Conservation (phyloP, 2,113 vertebrate genomes). For the Mellivora capensis region DNA sequence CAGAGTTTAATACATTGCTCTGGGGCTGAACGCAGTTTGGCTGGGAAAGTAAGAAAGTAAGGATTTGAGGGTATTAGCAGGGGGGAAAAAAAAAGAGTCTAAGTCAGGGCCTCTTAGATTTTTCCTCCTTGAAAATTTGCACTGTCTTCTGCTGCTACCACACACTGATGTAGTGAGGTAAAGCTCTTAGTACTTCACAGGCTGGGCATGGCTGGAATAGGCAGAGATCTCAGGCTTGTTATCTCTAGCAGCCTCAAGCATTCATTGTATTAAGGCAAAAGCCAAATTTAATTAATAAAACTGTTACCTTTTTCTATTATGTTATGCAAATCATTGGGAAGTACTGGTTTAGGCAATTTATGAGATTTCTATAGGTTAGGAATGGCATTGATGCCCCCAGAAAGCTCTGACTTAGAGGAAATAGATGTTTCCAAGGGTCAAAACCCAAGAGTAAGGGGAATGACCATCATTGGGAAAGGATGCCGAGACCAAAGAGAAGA, state of each 20-base stretch:
- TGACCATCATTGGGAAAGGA: not conserved
- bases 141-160: not conserved
- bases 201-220: not conserved
- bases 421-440: not conserved
- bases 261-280: not conserved
- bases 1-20: not conserved
- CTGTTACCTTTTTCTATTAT: not conserved
- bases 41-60: not conserved
- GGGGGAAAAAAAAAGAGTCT: not conserved
- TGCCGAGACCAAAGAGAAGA: not conserved
- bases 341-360: not conserved
- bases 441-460: not conserved
- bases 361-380: not conserved
- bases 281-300: not conserved
- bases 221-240: not conserved
- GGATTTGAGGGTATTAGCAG: not conserved
- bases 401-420: not conserved
- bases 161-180: not conserved
- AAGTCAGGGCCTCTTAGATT: not conserved
- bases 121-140: not conserved
- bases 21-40: not conserved
- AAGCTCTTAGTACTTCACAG: not conserved
- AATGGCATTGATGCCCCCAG: not conserved
- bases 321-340: not conserved
- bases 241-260: not conserved